Evolutionary conservation across 2,888 invertebrate species (phyloP).

Genomic region (Loripinus fragilis): DNA sequence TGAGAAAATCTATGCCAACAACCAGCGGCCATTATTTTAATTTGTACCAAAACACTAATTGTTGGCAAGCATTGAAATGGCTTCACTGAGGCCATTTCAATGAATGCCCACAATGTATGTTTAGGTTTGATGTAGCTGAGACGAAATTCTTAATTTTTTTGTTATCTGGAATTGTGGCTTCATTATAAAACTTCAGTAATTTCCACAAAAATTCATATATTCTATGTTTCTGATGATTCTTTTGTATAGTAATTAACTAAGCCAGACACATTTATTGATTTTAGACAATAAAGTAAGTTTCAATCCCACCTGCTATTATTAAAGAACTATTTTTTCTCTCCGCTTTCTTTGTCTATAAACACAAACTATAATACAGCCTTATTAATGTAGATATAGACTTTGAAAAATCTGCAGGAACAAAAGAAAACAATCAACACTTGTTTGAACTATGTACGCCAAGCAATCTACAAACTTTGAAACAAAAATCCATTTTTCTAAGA

Average conservation of each 20-base stretch:
- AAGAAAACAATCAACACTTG: background rate
- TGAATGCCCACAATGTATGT: no score
- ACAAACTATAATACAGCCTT: no score
- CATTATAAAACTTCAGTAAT: conserved; percentile 6
- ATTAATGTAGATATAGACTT: no score
- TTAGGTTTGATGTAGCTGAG: no score
- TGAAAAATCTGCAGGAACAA: no score
- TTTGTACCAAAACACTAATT: no score
- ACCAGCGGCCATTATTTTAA: no score
- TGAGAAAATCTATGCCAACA: background rate
- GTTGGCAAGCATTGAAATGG: no score
- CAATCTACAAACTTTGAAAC: background rate
- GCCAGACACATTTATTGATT: conserved; percentile 54
- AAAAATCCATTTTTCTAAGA: conserved; percentile 9
- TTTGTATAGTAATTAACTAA: conserved; percentile 47
- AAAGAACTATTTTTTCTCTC: conserved; percentile 12
- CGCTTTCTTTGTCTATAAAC: conserved; percentile 12
- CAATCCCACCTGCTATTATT: conserved; percentile 17
- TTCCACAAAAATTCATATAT: conserved; percentile 20
- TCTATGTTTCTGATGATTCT: conserved; percentile 13
- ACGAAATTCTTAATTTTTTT: background rate
- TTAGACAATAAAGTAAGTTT: conserved; percentile 28
- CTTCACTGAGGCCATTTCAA: no score
- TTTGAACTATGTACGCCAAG: background rate
- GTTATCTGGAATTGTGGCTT: background rate